phyloP scores from a whole-genome alignment of 2,888 invertebrate species.

The Macaria notata region DNA sequence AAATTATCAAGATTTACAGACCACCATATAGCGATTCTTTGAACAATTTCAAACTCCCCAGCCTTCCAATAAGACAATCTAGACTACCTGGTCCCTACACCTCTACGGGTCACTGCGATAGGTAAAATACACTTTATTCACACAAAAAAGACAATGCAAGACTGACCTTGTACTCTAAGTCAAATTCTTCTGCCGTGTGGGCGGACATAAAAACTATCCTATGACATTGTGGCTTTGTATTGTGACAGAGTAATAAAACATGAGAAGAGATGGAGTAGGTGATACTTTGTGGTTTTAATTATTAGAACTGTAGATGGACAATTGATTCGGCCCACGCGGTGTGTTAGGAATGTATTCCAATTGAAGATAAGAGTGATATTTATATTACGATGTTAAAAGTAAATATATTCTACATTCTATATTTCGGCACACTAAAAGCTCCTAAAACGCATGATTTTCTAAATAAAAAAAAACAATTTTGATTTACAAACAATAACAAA shows the following conservation, averaged over 20 bases:
- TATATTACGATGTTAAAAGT: too few species aligned
- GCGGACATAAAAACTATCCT: conserved; percentile 80
- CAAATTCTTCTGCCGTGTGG: conserved; percentile 77
- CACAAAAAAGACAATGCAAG: conserved; percentile 73
- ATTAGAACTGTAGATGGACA: conserved; percentile 70
- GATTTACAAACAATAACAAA: too few species aligned
- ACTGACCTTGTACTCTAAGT: conserved; percentile 74
- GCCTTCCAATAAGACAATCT: conserved; percentile 37
- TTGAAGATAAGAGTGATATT: background rate
- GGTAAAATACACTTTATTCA: conserved; percentile 47
- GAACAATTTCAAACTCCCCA: conserved; percentile 15
- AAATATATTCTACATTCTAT: too few species aligned
- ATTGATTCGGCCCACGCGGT: conserved; percentile 74
- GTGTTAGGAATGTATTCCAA: conserved; percentile 33
- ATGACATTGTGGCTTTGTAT: conserved; percentile 65
- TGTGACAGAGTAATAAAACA: conserved; percentile 56
- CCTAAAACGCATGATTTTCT: too few species aligned
- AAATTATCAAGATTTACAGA: background rate
- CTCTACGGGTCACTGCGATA: conserved; percentile 55
- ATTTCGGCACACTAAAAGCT: too few species aligned
- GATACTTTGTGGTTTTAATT: conserved; percentile 58
- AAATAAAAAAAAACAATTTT: too few species aligned
- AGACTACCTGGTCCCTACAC: conserved; percentile 44
- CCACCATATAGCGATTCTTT: conserved; percentile 6
- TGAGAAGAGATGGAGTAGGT: conserved; percentile 32